Percentiles rank a stretch among this genome's conserved stretches.
These are phyloP conservation scores for Tethea ocularis DNA, from an alignment of 2,888 invertebrate genomes.

Conservation along the genomic window DNA sequence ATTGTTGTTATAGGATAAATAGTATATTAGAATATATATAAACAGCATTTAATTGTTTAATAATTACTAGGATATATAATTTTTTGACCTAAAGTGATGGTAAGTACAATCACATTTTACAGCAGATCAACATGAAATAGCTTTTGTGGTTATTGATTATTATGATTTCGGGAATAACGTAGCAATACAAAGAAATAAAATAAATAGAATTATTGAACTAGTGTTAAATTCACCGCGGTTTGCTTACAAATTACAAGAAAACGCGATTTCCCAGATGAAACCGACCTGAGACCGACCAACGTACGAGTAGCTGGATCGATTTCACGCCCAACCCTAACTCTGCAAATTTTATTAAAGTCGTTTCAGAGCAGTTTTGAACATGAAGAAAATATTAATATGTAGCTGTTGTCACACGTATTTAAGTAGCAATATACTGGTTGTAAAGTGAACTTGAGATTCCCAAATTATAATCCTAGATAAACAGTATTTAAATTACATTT, in stretches of 20 bases:
- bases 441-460: not conserved
- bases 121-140: too few species aligned
- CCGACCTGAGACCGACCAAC: too few species aligned
- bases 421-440: not conserved
- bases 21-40: too few species aligned
- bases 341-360: not conserved
- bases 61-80: too few species aligned
- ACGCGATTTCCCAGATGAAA: conserved; percentile 1
- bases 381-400: not conserved
- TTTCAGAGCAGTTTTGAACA: not conserved
- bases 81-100: too few species aligned
- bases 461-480: not conserved
- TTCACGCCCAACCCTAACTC: not conserved
- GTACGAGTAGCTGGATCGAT: not conserved
- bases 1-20: too few species aligned
- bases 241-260: not conserved
- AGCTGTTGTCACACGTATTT: not conserved
- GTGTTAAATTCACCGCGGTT: not conserved
- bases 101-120: too few species aligned
- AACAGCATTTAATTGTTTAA: too few species aligned
- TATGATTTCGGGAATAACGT: too few species aligned
- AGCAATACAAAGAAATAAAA: too few species aligned
- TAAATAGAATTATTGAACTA: not conserved
- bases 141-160: too few species aligned
- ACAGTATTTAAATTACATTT: not conserved